These are phyloP conservation scores for Cavia porcellus DNA, from an alignment of 2,113 vertebrate genomes.

Conservation along the genomic window DNA sequence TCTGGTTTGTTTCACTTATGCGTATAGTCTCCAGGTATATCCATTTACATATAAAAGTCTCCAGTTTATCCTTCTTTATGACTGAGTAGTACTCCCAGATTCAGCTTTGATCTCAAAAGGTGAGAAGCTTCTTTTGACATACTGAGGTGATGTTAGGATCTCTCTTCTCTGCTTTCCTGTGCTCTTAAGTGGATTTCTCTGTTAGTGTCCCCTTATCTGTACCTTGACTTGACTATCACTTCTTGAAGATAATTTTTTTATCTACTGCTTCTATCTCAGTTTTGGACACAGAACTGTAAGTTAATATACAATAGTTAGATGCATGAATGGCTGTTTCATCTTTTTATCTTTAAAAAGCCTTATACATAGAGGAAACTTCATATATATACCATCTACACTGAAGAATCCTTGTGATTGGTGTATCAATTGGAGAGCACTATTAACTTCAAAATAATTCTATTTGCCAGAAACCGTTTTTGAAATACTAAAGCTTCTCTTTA, in stretches of 20 bases:
- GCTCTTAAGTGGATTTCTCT: not conserved
- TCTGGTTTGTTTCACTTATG: too few relatives aligned
- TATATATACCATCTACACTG: not conserved
- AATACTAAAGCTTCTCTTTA: slow-evolving; percentile 46
- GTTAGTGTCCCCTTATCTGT: not conserved
- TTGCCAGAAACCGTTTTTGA: slow-evolving; percentile 39
- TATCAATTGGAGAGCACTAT: slow-evolving; percentile 59
- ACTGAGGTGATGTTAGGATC: not conserved
- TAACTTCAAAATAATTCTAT: slow-evolving; percentile 64
- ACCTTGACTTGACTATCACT: not conserved
- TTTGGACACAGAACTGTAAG: not conserved
- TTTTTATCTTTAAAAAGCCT: slow-evolving; percentile 52
- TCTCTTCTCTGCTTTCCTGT: not conserved
- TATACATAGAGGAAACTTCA: not conserved
- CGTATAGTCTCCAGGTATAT: too few relatives aligned
- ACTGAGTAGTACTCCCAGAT: not conserved
- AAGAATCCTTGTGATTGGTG: slow-evolving; percentile 56
- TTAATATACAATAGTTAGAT: not conserved
- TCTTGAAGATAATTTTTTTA: not conserved
- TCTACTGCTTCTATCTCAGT: not conserved
- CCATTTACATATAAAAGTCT: too few relatives aligned
- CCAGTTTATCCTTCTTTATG: too few relatives aligned
- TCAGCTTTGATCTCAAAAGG: not conserved
- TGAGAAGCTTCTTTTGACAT: not conserved
- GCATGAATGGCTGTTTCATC: not conserved